Base-by-base conservation (phyloP, 2,797 vertebrate genomes). In the Nyctalus aviator region DNA sequence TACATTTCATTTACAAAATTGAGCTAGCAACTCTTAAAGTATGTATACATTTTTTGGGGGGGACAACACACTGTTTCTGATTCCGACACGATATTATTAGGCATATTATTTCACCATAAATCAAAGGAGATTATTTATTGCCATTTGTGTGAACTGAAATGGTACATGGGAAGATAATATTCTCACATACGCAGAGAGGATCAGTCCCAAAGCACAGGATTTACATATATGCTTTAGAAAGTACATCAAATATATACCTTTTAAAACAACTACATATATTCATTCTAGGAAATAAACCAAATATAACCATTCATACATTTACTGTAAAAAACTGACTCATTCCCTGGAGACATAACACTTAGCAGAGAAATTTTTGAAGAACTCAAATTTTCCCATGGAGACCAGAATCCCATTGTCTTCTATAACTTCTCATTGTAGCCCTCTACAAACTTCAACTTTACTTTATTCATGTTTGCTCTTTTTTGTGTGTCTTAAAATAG, bases 401-500 rank as follows among this genome's bases (percentile, higher is more conserved):
- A 32, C n/a, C 44, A 69, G 62, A 83, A 76, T 82, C 77, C 64
- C 77, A 48, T 85, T 83, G 71, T 82, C 55, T 90, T 85, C 91
- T 71, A 5, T 83, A 93, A 69, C 35, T 90, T 84, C 77, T 79
- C 46, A 83, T 13, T 88, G 3, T 37, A 95, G 73, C 72, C 30
- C n/a, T 93, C 46, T 18, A 66, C 79, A 95, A 93, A 71, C 72
- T 95, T 97, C 91, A 84, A 66, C 83, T 96, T 94, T 87, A 66
- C 59, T 93, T 96, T 97, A 91, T 94, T 95, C 87, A 44, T 77
- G 69, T 90, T 83, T 93, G 75, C 78, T 96, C 95, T 97, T 96
- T 97, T 90, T 6, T 95, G 37, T 97, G 96, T 96, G 27, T 92
- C 73, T 96, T 97, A 97, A 98, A 97, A 71, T 87, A 96, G 59